These are phyloP conservation scores for Gari tellinella DNA, from an alignment of 2,888 invertebrate species.

Conservation along the genomic window DNA sequence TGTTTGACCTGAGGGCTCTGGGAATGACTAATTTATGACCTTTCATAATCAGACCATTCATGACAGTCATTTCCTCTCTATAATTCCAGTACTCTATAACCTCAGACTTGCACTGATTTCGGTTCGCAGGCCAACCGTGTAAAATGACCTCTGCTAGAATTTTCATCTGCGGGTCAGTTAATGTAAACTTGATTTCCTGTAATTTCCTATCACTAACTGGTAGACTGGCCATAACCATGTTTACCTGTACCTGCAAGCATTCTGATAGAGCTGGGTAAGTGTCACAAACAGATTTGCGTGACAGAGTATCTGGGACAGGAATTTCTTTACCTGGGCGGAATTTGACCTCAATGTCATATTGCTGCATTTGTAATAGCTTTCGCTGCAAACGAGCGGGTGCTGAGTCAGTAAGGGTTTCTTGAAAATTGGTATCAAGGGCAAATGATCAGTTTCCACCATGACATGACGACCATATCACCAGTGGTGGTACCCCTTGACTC, in stretches of 20 bases:
- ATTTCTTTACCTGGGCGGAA: slow-evolving; percentile 21
- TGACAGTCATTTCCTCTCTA: slow-evolving; percentile 12
- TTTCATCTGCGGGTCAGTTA: slow-evolving; percentile 19
- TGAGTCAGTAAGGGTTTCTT: slow-evolving; percentile 29
- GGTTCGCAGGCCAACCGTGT: background rate
- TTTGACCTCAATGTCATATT: slow-evolving; percentile 37
- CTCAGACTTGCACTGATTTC: background rate
- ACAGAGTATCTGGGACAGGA: slow-evolving; percentile 30
- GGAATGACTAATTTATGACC: slow-evolving; percentile 45
- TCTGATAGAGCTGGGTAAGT: slow-evolving; percentile 35
- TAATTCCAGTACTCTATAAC: slow-evolving; percentile 25
- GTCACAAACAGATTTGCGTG: slow-evolving; percentile 28
- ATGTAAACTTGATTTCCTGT: slow-evolving; percentile 31
- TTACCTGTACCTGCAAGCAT: slow-evolving; percentile 43
- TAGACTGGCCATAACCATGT: slow-evolving; percentile 29
- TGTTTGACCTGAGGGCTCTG: slow-evolving; percentile 26
- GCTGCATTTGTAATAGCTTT: slow-evolving; percentile 33
- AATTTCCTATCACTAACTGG: slow-evolving; percentile 45
- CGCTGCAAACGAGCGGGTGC: slow-evolving; percentile 40
- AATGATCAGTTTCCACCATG: slow-evolving; percentile 52
- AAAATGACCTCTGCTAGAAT: background rate
- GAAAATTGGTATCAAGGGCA: slow-evolving; percentile 30
- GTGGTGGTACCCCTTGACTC: slow-evolving; percentile 46
- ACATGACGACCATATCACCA: slow-evolving; percentile 45
- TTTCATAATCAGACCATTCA: slow-evolving; percentile 31